Percentiles rank a stretch among this genome's conserved stretches.
These are phyloP conservation scores for Ardeotis arabs DNA, from an alignment of 2,113 vertebrate genomes.

Conservation along the genomic window DNA sequence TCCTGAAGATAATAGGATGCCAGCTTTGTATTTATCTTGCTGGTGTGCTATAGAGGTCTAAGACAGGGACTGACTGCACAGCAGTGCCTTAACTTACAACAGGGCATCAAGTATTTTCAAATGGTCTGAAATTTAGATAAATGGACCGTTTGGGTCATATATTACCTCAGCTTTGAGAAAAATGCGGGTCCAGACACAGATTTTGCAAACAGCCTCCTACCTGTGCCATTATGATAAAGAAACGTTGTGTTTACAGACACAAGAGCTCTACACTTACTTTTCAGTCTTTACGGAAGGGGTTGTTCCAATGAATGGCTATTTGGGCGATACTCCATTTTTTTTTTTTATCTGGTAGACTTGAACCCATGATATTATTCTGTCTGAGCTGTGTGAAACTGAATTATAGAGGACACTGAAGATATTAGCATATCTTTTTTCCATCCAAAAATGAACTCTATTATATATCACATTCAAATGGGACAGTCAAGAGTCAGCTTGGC, in stretches of 20 bases:
- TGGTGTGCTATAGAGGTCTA: neutral
- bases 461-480: accelerated
- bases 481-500: neutral
- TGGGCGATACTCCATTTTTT: neutral
- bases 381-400: neutral
- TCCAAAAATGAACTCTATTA: neutral
- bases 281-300: neutral
- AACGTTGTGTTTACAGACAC: neutral
- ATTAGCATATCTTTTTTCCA: neutral
- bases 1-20: neutral
- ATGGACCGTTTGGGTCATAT: neutral
- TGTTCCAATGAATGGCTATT: neutral
- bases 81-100: neutral
- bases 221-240: neutral
- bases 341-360: neutral
- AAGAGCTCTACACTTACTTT: neutral
- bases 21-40: neutral
- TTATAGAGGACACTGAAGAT: neutral
- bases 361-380: neutral
- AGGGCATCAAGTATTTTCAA: neutral
- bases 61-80: neutral
- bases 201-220: neutral
- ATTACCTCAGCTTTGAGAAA: neutral
- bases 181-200: neutral
- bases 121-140: neutral